Conservation (phyloP, 2,113 vertebrate species). For the Poeciliopsis retropinna region DNA sequence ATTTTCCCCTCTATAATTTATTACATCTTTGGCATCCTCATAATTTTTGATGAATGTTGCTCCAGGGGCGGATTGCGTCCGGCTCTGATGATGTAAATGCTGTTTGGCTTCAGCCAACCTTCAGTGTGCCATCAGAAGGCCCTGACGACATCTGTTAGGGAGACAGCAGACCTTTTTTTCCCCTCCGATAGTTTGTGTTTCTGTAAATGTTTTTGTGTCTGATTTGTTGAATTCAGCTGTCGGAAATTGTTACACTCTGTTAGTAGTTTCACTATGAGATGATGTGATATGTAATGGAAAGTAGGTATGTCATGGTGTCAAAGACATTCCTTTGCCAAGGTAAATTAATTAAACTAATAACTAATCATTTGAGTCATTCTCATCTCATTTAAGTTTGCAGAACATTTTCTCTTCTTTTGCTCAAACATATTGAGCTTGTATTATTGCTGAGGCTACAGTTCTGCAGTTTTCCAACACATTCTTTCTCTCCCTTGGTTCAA, state of each 20-base stretch:
- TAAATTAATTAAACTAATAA: conserved; percentile 30
- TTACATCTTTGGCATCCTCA: background rate
- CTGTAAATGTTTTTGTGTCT: conserved; percentile 34
- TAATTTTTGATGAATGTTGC: conserved; percentile 32
- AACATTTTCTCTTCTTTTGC: background rate
- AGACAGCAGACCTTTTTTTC: background rate
- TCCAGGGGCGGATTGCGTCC: conserved; percentile 17
- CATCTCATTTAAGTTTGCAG: background rate
- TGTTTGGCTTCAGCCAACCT: background rate
- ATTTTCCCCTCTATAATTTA: conserved; percentile 28
- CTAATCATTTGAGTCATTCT: conserved; percentile 5
- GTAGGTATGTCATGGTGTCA: conserved; percentile 22
- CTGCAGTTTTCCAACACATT: conserved; percentile 37
- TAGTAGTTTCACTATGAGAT: conserved; percentile 9
- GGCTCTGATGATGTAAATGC: conserved; percentile 8
- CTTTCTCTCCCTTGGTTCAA: conserved; percentile 33
- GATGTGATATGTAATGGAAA: conserved; percentile 12
- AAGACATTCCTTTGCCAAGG: conserved; percentile 28
- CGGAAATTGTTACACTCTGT: background rate
- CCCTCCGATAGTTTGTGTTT: conserved; percentile 13
- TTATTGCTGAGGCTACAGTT: conserved; percentile 27
- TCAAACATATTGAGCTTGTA: conserved; percentile 8
- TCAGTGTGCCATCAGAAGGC: conserved; percentile 11
- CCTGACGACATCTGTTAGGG: conserved; percentile 28
- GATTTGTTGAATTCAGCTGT: conserved; percentile 13